Conservation (phyloP, 2,113 vertebrate genomes). For the Scomber colias region DNA sequence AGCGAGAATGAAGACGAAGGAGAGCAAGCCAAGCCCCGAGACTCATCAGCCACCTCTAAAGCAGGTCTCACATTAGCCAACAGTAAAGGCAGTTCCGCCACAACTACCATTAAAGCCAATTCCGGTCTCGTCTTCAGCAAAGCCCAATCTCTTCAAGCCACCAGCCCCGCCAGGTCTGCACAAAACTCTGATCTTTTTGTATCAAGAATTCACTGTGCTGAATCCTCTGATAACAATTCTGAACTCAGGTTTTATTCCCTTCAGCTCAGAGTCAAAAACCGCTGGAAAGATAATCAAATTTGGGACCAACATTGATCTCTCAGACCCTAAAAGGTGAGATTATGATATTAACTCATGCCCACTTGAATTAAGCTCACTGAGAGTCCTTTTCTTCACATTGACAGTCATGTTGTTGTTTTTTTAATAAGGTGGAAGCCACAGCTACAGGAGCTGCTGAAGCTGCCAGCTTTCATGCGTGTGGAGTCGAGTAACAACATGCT, state of each 20-base stretch:
- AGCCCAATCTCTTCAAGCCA: constrained; percentile 24
- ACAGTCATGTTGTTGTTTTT: not conserved
- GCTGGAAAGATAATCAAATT: constrained; percentile 92
- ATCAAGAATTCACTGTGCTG: not conserved
- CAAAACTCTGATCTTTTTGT: not conserved
- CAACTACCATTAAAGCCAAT: constrained; percentile 37
- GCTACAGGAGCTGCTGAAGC: constrained; percentile 93
- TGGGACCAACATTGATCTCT: constrained; percentile 95
- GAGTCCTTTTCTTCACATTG: not conserved
- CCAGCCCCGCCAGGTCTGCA: constrained; percentile 64
- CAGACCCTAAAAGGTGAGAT: constrained; percentile 92
- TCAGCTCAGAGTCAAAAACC: constrained; percentile 87
- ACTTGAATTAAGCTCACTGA: too few relatives aligned
- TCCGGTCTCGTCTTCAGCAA: constrained; percentile 36
- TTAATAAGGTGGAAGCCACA: constrained; percentile 92
- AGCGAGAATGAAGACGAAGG: constrained; percentile 89
- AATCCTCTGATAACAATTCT: constrained; percentile 3
- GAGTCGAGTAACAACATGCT: constrained; percentile 95
- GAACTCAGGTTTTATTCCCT: constrained; percentile 9
- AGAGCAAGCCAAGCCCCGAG: constrained; percentile 76
- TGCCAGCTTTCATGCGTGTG: constrained; percentile 95
- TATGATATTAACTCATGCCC: not conserved
- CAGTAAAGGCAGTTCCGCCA: constrained; percentile 47
- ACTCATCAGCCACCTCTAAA: constrained; percentile 67
- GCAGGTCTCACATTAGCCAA: constrained; percentile 40